phyloP scores from a whole-genome alignment of 2,797 vertebrate species.

The Coregonus suidteri region DNA sequence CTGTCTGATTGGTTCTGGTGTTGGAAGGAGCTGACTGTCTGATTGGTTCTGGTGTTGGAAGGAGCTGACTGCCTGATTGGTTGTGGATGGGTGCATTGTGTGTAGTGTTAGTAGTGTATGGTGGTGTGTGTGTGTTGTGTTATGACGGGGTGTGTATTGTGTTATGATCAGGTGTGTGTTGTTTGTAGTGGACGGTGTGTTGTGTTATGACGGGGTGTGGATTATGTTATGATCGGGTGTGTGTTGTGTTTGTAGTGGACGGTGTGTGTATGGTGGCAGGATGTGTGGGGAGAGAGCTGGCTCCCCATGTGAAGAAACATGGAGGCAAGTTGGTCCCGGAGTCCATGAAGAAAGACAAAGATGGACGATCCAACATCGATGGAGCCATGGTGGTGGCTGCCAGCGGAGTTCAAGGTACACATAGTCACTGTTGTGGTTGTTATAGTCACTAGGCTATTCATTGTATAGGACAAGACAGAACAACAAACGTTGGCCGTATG shows the following conservation, averaged over 20 bases:
- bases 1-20: no score
- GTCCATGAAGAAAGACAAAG: constrained; percentile 92
- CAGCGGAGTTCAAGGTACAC: constrained; percentile 92
- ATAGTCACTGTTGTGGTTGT: neutral
- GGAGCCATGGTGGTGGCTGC: constrained; percentile 96
- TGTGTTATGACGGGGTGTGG: constrained; percentile 43
- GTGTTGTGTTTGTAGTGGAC: constrained; percentile 79
- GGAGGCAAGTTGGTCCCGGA: constrained; percentile 95
- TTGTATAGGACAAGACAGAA: no score
- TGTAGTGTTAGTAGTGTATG: neutral
- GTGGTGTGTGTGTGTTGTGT: neutral
- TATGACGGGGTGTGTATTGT: constrained; percentile 68
- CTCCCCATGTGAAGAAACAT: constrained; percentile 95
- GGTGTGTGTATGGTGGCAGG: constrained; percentile 89
- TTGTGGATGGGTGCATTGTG: neutral
- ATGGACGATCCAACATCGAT: constrained; percentile 90
- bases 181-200: constrained; percentile 41
- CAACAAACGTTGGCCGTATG: neutral
- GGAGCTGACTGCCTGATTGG: no score
- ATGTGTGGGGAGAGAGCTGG: constrained; percentile 90
- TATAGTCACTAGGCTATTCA: neutral
- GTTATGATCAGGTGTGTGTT: neutral
- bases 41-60: no score
- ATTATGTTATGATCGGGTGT: constrained; percentile 2
- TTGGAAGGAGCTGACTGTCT: no score